Conservation (phyloP, 2,113 vertebrate species). For the Conger conger region DNA sequence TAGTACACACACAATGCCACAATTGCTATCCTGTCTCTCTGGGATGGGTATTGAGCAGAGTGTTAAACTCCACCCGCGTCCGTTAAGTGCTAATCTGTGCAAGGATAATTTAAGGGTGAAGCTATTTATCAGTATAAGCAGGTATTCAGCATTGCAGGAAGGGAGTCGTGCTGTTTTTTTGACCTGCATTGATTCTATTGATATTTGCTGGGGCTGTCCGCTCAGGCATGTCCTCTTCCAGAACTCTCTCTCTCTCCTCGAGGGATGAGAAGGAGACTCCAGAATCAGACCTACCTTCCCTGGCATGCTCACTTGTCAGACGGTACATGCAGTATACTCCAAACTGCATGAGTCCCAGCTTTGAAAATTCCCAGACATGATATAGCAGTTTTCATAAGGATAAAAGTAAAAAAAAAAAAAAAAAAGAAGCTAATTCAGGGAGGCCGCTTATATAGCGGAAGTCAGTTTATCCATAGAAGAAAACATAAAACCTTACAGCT, state of each 20-base stretch:
- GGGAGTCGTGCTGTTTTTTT: slow-evolving; percentile 9
- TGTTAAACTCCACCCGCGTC: background rate
- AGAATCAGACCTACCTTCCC: background rate
- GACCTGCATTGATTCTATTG: slow-evolving; percentile 21
- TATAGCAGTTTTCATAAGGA: background rate
- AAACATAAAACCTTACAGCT: background rate
- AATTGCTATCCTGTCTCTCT: background rate
- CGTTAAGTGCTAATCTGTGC: slow-evolving; percentile 5
- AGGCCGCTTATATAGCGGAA: background rate
- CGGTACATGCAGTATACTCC: background rate
- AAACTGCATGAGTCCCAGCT: background rate
- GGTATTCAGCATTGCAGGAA: background rate
- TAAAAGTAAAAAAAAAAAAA: background rate
- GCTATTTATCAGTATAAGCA: slow-evolving; percentile 28
- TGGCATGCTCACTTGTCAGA: background rate
- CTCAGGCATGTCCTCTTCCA: background rate
- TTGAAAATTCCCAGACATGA: background rate
- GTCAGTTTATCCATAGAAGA: background rate
- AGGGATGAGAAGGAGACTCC: background rate
- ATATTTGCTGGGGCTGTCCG: background rate
- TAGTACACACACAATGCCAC: background rate
- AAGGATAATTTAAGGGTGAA: slow-evolving; percentile 12
- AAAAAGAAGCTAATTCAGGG: background rate
- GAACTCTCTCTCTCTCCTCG: background rate
- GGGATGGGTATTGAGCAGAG: slow-evolving; percentile 8